Evolutionary conservation across 2,888 invertebrate genomes (phyloP), one percentile per base, ranked within the genome.

Genomic region (Parapristionchus giblindavisi): DNA sequence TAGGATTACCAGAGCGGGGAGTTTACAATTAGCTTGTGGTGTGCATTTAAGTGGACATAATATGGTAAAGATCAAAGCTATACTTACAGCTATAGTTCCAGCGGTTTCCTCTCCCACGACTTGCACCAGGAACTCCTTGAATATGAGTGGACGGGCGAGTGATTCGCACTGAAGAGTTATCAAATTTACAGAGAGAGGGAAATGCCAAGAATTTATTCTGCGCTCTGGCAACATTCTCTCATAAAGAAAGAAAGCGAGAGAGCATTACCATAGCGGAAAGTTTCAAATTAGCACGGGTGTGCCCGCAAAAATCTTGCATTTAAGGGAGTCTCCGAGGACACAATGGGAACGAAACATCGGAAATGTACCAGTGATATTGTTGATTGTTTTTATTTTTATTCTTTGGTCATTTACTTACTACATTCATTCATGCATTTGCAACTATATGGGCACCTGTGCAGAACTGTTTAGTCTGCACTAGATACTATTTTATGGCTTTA

Each of bases 71-170:
- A 8, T 43, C 43, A 51, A 51, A 51, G 51, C 4, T 60, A 3
- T n/a, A 32, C 8, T n/a, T 21, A 24, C 32, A 80, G 78, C 76
- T 83, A 81, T 66, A 83, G 75, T 48, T 79, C 78, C 60, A 77
- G 83, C 83, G 2, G 77, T 76, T 48, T 83, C 83, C 66, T 83
- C 83, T 29, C 77, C 76, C 21, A 83, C 80, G n/a, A 83, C 74
- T 73, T 83, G 83, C n/a, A 83, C 48, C 8, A 77, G 77, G 75
- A 83, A 83, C 17, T 83, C 76, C 34, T 75, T 76, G 76, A 80
- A 83, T 29, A 80, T 75, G 0, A 79, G 76, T 27, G 77, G 77
- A 21, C 82, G 76, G 27, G 80, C 80, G 66, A 84, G 63, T 66
- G 77, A 75, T 63, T 77, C 72, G 68, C 82, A 79, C 77, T 82